A percentile compares a stretch with the other conserved stretches of the same genome.
Evolutionary conservation across 2,797 vertebrate species (phyloP).

Genomic region (Chaetodon trifasciatus): DNA sequence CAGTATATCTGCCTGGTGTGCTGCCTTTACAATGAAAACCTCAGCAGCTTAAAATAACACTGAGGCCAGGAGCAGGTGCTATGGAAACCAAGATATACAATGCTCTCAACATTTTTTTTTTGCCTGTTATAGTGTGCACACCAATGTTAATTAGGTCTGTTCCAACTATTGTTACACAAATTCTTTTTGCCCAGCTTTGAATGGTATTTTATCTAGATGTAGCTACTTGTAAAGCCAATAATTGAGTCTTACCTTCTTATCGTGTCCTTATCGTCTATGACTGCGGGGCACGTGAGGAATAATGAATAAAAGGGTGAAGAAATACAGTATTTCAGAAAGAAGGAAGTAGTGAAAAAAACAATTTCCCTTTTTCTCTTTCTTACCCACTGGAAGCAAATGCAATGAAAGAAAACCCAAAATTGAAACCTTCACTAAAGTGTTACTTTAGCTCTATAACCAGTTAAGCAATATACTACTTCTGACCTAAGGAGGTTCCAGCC

Average conservation of each 20-base stretch:
- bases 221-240: conserved; percentile 2
- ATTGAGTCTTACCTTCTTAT: conserved; percentile 65
- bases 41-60: conserved; percentile 43
- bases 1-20: conserved; percentile 27
- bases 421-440: background rate
- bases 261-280: conserved; percentile 36
- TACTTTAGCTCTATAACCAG: conserved; percentile 8
- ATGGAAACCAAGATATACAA: conserved; percentile 38
- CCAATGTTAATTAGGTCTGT: conserved; percentile 23
- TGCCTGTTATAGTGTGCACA: conserved; percentile 2
- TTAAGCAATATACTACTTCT: conserved; percentile 14
- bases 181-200: background rate
- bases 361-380: conserved; percentile 33
- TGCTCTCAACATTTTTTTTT: background rate
- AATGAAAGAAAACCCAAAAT: background rate
- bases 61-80: conserved; percentile 8
- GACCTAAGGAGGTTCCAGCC: conserved; percentile 21
- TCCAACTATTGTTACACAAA: conserved; percentile 1
- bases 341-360: conserved; percentile 50
- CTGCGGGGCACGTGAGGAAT: background rate
- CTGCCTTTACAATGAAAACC: conserved; percentile 30
- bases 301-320: conserved; percentile 13
- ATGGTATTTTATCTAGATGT: conserved; percentile 9
- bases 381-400: background rate
- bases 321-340: conserved; percentile 35